phyloP scores from a whole-genome alignment of 2,888 invertebrate genomes.

The Drosophila vallismaia region DNA sequence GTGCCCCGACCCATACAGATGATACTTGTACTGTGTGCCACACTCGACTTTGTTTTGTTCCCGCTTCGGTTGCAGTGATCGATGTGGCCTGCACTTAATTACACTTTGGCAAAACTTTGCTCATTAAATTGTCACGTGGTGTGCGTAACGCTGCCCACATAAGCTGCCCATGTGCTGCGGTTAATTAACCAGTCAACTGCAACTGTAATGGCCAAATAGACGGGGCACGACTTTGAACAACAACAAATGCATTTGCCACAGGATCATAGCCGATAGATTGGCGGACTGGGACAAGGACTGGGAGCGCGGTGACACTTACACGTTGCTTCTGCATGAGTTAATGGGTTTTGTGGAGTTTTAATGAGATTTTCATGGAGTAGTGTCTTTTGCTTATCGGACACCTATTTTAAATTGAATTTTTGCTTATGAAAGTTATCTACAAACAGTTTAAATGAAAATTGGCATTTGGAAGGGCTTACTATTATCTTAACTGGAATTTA shows the following conservation, averaged over 20 bases:
- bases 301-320: slow-evolving; percentile 4
- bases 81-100: slow-evolving; percentile 62
- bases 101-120: slow-evolving; percentile 54
- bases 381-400: not conserved
- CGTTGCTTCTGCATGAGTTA: not conserved
- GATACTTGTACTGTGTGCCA: not conserved
- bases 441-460: not conserved
- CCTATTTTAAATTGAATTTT: not conserved
- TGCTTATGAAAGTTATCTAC: not conserved
- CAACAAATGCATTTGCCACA: slow-evolving; percentile 9
- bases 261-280: slow-evolving; percentile 30
- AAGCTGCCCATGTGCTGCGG: slow-evolving; percentile 36
- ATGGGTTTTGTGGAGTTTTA: not conserved
- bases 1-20: no score
- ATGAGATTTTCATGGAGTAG: slow-evolving; percentile 5
- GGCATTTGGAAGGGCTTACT: no score
- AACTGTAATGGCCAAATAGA: slow-evolving; percentile 10
- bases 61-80: slow-evolving; percentile 29
- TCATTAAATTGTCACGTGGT: slow-evolving; percentile 67
- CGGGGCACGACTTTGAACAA: not conserved
- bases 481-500: not conserved
- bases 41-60: slow-evolving; percentile 8
- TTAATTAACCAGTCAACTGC: slow-evolving; percentile 52
- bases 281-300: no score
- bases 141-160: slow-evolving; percentile 31